Evolutionary conservation across 2,797 vertebrate species (phyloP).

Genomic region (Amniataba percoides): DNA sequence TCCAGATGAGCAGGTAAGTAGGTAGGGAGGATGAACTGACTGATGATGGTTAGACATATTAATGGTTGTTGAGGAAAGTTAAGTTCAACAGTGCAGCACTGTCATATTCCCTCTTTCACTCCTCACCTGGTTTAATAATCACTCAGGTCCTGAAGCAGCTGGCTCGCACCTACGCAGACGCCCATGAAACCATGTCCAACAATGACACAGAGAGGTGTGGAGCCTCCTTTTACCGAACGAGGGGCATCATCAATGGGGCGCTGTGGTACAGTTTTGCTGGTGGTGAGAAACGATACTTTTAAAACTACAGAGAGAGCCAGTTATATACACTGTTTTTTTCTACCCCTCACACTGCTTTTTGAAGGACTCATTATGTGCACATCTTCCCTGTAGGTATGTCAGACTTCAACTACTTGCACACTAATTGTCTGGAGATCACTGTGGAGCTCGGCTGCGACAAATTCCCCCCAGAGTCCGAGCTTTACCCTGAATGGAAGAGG

Average conservation of each 20-base stretch:
- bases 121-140: background rate
- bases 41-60: background rate
- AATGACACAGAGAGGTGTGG: slow-evolving; percentile 92
- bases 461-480: slow-evolving; percentile 92
- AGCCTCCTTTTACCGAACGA: slow-evolving; percentile 89
- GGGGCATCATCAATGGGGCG: slow-evolving; percentile 96
- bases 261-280: slow-evolving; percentile 98
- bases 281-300: slow-evolving; percentile 83
- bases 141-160: slow-evolving; percentile 92
- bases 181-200: slow-evolving; percentile 93
- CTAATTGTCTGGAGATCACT: slow-evolving; percentile 96
- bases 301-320: background rate
- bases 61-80: background rate
- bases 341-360: background rate
- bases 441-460: slow-evolving; percentile 98
- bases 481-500: slow-evolving; percentile 93
- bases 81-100: background rate
- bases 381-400: slow-evolving; percentile 90
- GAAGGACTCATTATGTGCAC: background rate
- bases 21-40: background rate
- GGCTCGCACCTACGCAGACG: slow-evolving; percentile 92
- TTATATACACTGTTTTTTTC: background rate
- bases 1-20: slow-evolving; percentile 93
- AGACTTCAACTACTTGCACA: slow-evolving; percentile 98
- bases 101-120: background rate